Base-by-base conservation (phyloP, 2,797 vertebrate genomes). In the Helostoma temminkii region DNA sequence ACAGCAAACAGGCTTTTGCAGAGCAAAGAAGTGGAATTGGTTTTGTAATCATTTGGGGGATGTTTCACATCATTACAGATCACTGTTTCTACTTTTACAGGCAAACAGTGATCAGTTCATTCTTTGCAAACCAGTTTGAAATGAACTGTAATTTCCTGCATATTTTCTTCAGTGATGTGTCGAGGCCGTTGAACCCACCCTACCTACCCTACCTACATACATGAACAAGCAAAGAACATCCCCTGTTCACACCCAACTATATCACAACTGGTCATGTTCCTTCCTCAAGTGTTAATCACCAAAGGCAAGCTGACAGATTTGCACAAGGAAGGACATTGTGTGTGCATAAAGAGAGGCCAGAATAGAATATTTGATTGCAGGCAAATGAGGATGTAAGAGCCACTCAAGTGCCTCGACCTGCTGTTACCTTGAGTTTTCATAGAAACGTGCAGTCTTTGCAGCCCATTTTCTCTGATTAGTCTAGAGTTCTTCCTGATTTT, bases 281-380 rank as follows among this genome's bases (percentile, higher is more conserved):
- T 50, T 67, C 66, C 70, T 50, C 9, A n/a, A 10, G 32, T 25
- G 19, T 32, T 48, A 37, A 42, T 66, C 53, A 42, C 11, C 18
- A 41, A 28, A 34, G 48, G 14, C 63, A 47, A 60, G 28, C 63
- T 47, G 69, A 63, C 57, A 37, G 57, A 52, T 64, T 71, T 64
- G 22, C 59, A 74, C 9, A 42, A 28, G 32, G 37, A 72, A 53
- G 26, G 65, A 62, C 61, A 28, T 47, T 41, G 6, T n/a, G 37
- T 60, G 25, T 54, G 54, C 49, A 39, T 55, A 24, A 74, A 63
- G 4, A 59, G 37, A 5, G 42, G 8, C 46, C 53, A 43, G 57
- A 78, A 74, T 55, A 73, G 71, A 80, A 49, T 46, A 62, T 82
- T 59, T 88, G 76, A 82, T 85, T 79, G 74, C 66, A 46, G 64